A percentile compares a stretch with the other conserved stretches of the same genome.
phyloP scores from a whole-genome alignment of 2,113 vertebrate species.

The Lagenorhynchus albirostris region DNA sequence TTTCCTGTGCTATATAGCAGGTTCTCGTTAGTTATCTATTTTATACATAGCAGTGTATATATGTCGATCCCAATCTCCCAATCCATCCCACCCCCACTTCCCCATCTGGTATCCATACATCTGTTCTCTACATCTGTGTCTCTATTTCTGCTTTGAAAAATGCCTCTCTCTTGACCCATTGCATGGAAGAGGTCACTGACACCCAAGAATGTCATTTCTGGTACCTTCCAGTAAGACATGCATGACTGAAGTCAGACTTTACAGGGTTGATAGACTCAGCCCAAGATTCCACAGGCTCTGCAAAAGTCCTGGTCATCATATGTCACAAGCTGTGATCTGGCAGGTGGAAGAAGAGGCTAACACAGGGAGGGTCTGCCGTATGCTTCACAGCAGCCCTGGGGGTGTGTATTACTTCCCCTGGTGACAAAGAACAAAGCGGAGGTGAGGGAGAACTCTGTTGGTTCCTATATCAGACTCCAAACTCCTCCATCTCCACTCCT shows the following conservation, averaged over 20 bases:
- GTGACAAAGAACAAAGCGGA: not conserved
- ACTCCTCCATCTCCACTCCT: not conserved
- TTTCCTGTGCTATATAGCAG: no score
- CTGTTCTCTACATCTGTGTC: no score
- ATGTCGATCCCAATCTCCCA: no score
- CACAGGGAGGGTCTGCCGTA: no score
- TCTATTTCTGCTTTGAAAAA: not conserved
- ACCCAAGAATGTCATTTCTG: not conserved
- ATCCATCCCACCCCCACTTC: no score
- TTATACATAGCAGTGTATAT: no score
- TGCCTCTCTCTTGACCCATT: not conserved
- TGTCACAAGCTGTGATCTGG: rapidly evolving
- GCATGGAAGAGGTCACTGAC: not conserved
- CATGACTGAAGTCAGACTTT: not conserved
- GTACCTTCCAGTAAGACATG: no score
- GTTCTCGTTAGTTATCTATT: no score
- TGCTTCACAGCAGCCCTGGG: not conserved
- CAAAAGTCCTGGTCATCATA: not conserved
- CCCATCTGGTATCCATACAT: no score
- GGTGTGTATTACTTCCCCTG: not conserved
- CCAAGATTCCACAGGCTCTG: not conserved
- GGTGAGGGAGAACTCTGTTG: not conserved
- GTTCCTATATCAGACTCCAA: not conserved
- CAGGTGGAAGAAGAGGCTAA: not conserved
- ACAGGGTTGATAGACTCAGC: not conserved